Percentiles rank a stretch among this genome's conserved stretches.
Evolutionary conservation across 2,888 invertebrate genomes (phyloP).

Genomic region (Lissonota sp.): DNA sequence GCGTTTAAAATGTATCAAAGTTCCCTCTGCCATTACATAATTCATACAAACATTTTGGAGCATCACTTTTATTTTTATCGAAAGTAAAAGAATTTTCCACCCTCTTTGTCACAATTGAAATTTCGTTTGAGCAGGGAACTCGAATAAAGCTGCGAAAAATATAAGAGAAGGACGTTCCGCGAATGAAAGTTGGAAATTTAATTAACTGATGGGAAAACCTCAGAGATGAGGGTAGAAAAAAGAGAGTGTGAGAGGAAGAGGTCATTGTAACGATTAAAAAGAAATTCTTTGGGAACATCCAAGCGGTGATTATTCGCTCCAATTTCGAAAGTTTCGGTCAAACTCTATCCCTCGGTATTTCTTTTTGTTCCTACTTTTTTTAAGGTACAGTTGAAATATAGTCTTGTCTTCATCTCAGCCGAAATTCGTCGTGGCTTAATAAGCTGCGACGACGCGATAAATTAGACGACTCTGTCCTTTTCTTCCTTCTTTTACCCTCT

Average conservation of each 20-base stretch:
- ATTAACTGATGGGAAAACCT: conserved; percentile 21
- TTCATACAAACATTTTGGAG: too few species aligned
- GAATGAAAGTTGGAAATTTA: conserved; percentile 15
- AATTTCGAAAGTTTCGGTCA: conserved; percentile 36
- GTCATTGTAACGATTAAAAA: neutral
- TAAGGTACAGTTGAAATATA: too few species aligned
- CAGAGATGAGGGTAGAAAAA: neutral
- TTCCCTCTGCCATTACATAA: too few species aligned
- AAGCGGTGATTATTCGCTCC: conserved; percentile 30
- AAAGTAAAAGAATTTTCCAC: too few species aligned
- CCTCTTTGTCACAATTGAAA: too few species aligned
- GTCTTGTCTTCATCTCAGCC: conserved; percentile 10
- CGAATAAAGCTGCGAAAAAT: neutral
- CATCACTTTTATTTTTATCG: too few species aligned
- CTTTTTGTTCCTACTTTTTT: too few species aligned
- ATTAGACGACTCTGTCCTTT: conserved; percentile 30
- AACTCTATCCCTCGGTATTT: conserved; percentile 15
- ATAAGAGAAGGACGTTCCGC: neutral
- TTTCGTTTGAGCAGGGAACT: too few species aligned
- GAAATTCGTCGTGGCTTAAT: conserved; percentile 47
- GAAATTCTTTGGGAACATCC: conserved; percentile 12
- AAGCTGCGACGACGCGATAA: conserved; percentile 41
- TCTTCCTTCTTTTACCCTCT: conserved; percentile 9
- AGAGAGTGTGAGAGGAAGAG: neutral
- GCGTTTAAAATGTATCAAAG: too few species aligned